Conservation (phyloP, 2,888 invertebrate genomes). For the Elegia similella region DNA sequence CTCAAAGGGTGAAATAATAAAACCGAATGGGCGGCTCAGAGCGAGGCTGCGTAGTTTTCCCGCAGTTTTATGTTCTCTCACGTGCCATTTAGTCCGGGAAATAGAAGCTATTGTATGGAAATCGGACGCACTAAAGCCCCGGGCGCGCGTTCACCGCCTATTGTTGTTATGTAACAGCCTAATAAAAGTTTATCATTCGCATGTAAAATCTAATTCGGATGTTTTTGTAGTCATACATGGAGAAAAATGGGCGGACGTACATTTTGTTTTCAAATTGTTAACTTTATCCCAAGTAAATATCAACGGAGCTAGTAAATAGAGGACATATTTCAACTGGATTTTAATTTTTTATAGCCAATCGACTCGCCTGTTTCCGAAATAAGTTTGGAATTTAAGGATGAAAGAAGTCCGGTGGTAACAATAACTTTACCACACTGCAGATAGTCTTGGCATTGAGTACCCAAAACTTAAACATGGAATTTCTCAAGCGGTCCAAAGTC, state of each 20-base stretch:
- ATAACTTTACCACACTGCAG: too few species aligned
- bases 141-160: conserved; percentile 59
- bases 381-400: too few species aligned
- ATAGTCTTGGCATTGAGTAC: too few species aligned
- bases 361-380: too few species aligned
- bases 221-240: conserved; percentile 36
- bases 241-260: background rate
- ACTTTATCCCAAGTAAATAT: background rate
- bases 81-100: conserved; percentile 80
- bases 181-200: conserved; percentile 76
- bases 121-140: conserved; percentile 76
- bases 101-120: conserved; percentile 81
- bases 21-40: conserved; percentile 44
- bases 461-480: too few species aligned
- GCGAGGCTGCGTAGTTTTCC: conserved; percentile 62
- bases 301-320: too few species aligned
- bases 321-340: too few species aligned
- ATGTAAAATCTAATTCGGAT: conserved; percentile 51
- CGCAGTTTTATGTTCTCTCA: conserved; percentile 77
- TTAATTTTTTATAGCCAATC: too few species aligned
- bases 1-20: conserved; percentile 52
- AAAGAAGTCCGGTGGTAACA: too few species aligned
- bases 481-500: too few species aligned
- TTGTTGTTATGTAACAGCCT: conserved; percentile 69
- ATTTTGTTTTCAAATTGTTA: too few species aligned